Conservation (phyloP, 2,797 vertebrate genomes). For the Pseudocheirus occidentalis region DNA sequence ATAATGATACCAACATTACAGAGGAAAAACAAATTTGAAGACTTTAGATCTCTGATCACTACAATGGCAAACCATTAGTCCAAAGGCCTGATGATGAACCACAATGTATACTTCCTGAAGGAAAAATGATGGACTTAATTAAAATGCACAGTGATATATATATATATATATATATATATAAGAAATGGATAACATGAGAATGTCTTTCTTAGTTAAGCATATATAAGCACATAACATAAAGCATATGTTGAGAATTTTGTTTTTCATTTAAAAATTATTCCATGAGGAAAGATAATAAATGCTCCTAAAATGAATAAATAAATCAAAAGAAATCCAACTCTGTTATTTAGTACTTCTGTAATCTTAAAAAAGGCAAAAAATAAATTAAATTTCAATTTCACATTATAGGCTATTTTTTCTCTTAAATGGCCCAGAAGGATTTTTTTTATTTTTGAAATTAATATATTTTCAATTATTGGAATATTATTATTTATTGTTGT, state of each 20-base stretch:
- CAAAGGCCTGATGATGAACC: background rate
- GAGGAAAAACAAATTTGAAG: background rate
- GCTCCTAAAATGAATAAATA: background rate
- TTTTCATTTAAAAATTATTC: background rate
- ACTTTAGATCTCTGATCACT: background rate
- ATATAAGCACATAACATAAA: no score
- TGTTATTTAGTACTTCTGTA: background rate
- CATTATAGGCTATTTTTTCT: background rate
- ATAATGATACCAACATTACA: background rate
- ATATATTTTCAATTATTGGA: background rate
- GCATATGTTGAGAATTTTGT: background rate
- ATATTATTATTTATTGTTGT: background rate
- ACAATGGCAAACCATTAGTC: background rate
- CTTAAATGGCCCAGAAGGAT: background rate
- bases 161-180: background rate
- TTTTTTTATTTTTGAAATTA: background rate
- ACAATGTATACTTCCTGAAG: background rate
- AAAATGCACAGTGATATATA: background rate
- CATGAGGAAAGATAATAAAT: background rate
- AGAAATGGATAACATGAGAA: background rate
- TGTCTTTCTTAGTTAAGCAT: background rate
- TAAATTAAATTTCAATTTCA: background rate
- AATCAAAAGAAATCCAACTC: background rate
- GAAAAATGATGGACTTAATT: background rate
- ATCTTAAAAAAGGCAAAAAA: background rate